A percentile compares a stretch with the other conserved stretches of the same genome.
Evolutionary conservation across 2,888 invertebrate species (phyloP).

Genomic region (Drosophila infuscata): DNA sequence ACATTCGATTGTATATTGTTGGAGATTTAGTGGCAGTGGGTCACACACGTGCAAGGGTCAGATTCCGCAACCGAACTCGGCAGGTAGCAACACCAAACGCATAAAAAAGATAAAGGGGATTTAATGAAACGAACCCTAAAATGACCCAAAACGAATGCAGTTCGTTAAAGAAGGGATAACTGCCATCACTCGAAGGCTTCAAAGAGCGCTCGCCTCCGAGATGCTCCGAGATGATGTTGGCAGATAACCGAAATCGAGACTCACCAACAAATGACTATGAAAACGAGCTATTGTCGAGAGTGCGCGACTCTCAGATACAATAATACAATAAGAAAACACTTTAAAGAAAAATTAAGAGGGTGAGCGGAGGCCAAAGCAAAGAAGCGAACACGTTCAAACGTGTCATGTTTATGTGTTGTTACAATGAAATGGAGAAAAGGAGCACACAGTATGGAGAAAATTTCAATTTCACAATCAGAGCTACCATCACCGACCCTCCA

Average conservation of each 20-base stretch:
- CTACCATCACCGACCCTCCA: background rate
- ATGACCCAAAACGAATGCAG: constrained; percentile 73
- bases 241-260: constrained; percentile 50
- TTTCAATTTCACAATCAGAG: constrained; percentile 1
- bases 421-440: constrained; percentile 7
- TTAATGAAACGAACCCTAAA: constrained; percentile 72
- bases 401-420: constrained; percentile 20
- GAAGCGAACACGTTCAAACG: constrained; percentile 25
- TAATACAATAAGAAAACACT: constrained; percentile 22
- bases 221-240: constrained; percentile 50
- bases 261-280: constrained; percentile 14
- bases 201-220: constrained; percentile 38
- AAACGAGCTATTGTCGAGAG: constrained; percentile 11
- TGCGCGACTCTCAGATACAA: constrained; percentile 11
- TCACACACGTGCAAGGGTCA: constrained; percentile 83
- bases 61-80: constrained; percentile 27
- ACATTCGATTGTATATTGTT: constrained; percentile 47
- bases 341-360: constrained; percentile 14
- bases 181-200: constrained; percentile 51
- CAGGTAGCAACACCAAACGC: constrained; percentile 70
- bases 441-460: background rate
- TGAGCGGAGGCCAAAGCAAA: background rate
- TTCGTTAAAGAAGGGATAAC: constrained; percentile 50
- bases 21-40: constrained; percentile 64
- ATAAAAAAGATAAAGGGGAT: constrained; percentile 64